Percentiles rank a stretch among this genome's conserved stretches.
Evolutionary conservation across 2,113 vertebrate genomes (phyloP).

Genomic region (Acanthisitta chloris): DNA sequence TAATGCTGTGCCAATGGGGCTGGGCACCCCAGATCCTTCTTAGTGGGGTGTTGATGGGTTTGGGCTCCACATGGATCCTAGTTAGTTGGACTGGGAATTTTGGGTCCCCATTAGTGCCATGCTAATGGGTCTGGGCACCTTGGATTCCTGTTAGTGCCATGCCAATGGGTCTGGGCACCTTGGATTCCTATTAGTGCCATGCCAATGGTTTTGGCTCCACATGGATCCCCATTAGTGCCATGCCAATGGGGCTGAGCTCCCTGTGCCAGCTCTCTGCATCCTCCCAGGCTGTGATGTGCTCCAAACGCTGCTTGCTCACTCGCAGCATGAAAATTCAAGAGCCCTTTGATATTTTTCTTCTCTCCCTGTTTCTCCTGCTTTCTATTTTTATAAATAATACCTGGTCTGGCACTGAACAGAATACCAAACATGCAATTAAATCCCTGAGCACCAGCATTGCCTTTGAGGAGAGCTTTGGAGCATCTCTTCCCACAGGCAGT

Average conservation of each 20-base stretch:
- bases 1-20: no score
- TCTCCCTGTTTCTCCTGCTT: neutral
- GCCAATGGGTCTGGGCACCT: neutral
- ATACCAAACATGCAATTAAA: neutral
- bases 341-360: neutral
- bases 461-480: neutral
- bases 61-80: neutral
- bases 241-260: neutral
- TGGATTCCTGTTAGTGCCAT: accelerated
- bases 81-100: no score
- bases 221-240: accelerated
- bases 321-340: neutral
- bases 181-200: neutral
- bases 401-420: neutral
- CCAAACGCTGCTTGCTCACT: neutral
- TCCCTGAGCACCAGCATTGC: neutral
- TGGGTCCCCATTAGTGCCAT: no score
- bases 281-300: neutral
- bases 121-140: neutral
- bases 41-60: no score
- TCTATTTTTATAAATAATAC: slow-evolving; percentile 29
- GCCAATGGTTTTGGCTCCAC: neutral
- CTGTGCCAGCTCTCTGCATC: accelerated
- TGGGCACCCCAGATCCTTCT: no score
- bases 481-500: neutral